Evolutionary conservation across 2,888 invertebrate species (phyloP).

Genomic region (Microctonus brassicae): DNA sequence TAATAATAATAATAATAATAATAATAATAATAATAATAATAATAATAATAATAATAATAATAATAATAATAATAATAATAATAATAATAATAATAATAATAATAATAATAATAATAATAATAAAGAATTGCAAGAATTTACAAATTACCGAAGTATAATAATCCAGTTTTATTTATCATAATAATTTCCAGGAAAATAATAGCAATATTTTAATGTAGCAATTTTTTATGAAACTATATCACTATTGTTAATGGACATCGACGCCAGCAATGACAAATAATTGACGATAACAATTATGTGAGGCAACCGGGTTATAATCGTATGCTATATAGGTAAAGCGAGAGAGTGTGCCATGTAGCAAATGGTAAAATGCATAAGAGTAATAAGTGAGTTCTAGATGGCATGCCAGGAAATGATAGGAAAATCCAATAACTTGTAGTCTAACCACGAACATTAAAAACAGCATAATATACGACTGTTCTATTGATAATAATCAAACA

Average conservation of each 20-base stretch:
- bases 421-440: not conserved
- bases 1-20: no score
- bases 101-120: no score
- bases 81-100: no score
- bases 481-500: not conserved
- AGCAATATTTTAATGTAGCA: no score
- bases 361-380: not conserved
- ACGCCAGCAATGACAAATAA: not conserved
- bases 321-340: not conserved
- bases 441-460: not conserved
- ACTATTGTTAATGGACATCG: not conserved
- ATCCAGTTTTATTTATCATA: no score
- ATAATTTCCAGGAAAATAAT: no score
- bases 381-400: not conserved
- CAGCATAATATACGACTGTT: not conserved
- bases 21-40: no score
- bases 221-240: not conserved
- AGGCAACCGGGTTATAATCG: not conserved
- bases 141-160: no score
- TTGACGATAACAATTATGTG: constrained; percentile 3
- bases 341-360: not conserved
- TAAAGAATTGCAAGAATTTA: no score
- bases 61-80: no score
- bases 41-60: no score
- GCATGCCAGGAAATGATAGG: not conserved